Evolutionary conservation across 1,140 invertebrate genomes (phyloP).

Genomic region (Caenorhabditis briggsae): DNA sequence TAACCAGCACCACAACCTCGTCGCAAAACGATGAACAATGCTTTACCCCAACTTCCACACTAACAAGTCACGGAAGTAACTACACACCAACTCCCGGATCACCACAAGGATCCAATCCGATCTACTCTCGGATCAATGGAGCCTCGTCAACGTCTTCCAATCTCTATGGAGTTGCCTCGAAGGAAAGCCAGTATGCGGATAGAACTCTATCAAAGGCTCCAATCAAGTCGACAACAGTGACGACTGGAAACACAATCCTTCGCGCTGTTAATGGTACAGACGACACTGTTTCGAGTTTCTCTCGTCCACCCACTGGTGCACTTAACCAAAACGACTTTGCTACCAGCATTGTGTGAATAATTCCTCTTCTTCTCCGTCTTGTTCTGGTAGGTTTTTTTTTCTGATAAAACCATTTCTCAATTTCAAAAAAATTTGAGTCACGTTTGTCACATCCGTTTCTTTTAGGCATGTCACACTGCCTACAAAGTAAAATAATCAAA

Average conservation of each 20-base stretch:
- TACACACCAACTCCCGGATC: conserved; percentile 64
- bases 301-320: conserved; percentile 38
- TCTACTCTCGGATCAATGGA: conserved; percentile 23
- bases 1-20: conserved; percentile 57
- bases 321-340: conserved; percentile 61
- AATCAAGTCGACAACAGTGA: conserved; percentile 49
- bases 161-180: conserved; percentile 11
- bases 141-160: conserved; percentile 17
- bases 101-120: conserved; percentile 53
- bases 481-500: too few relatives aligned
- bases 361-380: neutral
- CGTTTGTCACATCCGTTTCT: too few relatives aligned
- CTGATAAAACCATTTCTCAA: neutral
- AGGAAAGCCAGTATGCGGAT: conserved; percentile 43
- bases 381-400: conserved; percentile 25
- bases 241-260: conserved; percentile 10
- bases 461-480: too few relatives aligned
- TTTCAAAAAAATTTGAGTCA: too few relatives aligned
- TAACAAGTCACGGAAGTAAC: conserved; percentile 63
- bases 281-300: conserved; percentile 38
- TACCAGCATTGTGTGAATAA: conserved; percentile 62
- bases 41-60: conserved; percentile 67
- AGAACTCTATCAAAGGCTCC: conserved; percentile 45
- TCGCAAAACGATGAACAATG: conserved; percentile 65
- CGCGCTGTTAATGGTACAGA: conserved; percentile 16